phyloP scores from a whole-genome alignment of 1,140 invertebrate genomes.

The Drosophila saltans region DNA sequence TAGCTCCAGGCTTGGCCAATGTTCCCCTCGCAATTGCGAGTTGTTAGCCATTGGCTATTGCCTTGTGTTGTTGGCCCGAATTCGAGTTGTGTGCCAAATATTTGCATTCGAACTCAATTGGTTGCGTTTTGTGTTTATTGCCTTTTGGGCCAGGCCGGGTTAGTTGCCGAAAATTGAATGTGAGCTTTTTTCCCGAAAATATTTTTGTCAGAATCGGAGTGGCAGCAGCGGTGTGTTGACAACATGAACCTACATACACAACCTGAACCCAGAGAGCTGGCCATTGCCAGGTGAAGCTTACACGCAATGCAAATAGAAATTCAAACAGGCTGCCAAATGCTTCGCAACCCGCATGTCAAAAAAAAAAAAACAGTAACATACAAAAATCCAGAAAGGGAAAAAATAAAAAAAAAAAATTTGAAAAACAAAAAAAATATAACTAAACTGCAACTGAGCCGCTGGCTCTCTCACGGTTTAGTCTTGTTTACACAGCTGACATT shows the following conservation, averaged over 20 bases:
- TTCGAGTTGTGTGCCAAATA: conserved; percentile 54
- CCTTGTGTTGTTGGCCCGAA: conserved; percentile 10
- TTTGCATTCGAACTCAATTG: conserved; percentile 80
- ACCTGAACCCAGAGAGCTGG: conserved; percentile 12
- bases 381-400: conserved; percentile 8
- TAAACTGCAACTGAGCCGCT: conserved; percentile 18
- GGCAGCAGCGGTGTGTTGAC: conserved; percentile 43
- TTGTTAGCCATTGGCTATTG: conserved; percentile 31
- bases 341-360: conserved; percentile 66
- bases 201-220: conserved; percentile 40
- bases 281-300: conserved; percentile 39
- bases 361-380: neutral
- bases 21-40: neutral
- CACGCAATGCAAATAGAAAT: conserved; percentile 67
- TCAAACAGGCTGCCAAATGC: conserved; percentile 61
- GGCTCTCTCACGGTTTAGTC: conserved; percentile 36
- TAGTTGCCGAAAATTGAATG: conserved; percentile 57
- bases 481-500: conserved; percentile 72
- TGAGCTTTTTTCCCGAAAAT: conserved; percentile 29
- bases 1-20: conserved; percentile 26
- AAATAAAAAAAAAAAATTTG: neutral
- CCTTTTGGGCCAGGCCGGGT: conserved; percentile 40
- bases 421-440: conserved; percentile 16
- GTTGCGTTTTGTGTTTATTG: conserved; percentile 78
- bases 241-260: conserved; percentile 20